Evolutionary conservation across 2,797 vertebrate species (phyloP).

Genomic region (Argentina silus): DNA sequence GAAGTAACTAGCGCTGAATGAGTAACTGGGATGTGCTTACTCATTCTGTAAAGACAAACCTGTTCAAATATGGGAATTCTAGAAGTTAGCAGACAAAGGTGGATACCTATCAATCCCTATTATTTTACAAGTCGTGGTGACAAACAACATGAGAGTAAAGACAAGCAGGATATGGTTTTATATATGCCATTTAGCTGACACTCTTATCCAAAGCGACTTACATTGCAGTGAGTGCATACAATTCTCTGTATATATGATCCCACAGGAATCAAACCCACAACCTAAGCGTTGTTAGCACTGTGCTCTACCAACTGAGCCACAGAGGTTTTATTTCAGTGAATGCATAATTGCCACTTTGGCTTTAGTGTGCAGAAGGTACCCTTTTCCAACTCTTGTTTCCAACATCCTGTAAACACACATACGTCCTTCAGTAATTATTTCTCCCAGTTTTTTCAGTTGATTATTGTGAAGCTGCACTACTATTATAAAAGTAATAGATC

Average conservation of each 20-base stretch:
- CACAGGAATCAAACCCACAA: too few relatives aligned
- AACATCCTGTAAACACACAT: background rate
- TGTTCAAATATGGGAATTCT: constrained; percentile 26
- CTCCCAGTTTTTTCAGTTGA: background rate
- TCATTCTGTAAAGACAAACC: constrained; percentile 29
- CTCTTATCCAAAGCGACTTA: too few relatives aligned
- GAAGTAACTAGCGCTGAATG: constrained; percentile 18
- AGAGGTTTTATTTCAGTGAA: too few relatives aligned
- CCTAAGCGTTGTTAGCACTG: too few relatives aligned
- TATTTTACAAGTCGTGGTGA: background rate
- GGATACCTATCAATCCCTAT: background rate
- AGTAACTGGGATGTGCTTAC: constrained; percentile 5
- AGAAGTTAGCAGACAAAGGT: background rate
- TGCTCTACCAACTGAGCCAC: too few relatives aligned
- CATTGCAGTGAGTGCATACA: too few relatives aligned
- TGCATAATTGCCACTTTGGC: too few relatives aligned
- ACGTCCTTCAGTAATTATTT: background rate
- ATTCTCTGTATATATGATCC: too few relatives aligned
- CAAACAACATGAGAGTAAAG: background rate
- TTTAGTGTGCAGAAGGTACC: too few relatives aligned
- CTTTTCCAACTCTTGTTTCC: background rate
- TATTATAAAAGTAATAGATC: background rate
- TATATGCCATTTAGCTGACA: too few relatives aligned
- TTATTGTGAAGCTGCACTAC: background rate
- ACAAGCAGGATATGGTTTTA: too few relatives aligned